Conservation (phyloP, 1,140 invertebrate genomes). For the Apocrypta bakeri region DNA sequence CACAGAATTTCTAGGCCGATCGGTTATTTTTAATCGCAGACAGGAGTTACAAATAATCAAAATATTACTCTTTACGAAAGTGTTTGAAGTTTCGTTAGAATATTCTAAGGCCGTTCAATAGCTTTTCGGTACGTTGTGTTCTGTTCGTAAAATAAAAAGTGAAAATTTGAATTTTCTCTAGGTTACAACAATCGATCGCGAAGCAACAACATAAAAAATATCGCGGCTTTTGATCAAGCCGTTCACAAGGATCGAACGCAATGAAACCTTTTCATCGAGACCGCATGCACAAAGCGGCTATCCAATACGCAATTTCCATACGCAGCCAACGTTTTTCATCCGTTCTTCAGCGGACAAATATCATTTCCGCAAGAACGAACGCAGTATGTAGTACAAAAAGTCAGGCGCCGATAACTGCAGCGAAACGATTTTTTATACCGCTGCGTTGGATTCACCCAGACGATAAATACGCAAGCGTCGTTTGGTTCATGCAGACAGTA, state of each 20-base stretch:
- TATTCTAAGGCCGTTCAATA: too few species aligned
- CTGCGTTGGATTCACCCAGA: background rate
- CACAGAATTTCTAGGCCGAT: too few species aligned
- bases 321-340: background rate
- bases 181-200: background rate
- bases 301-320: slow-evolving; percentile 1
- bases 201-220: background rate
- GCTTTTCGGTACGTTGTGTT: too few species aligned
- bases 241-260: background rate
- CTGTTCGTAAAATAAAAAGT: background rate
- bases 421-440: background rate
- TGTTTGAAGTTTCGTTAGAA: too few species aligned
- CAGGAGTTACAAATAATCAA: too few species aligned
- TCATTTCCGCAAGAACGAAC: background rate
- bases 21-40: too few species aligned
- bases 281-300: background rate
- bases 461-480: background rate
- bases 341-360: background rate
- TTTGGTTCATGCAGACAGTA: background rate
- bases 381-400: background rate
- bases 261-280: background rate
- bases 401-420: background rate
- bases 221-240: background rate
- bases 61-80: too few species aligned
- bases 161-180: background rate